These are phyloP conservation scores for Phataginus tetradactyla DNA, from an alignment of 2,797 vertebrate species.

Conservation along the genomic window DNA sequence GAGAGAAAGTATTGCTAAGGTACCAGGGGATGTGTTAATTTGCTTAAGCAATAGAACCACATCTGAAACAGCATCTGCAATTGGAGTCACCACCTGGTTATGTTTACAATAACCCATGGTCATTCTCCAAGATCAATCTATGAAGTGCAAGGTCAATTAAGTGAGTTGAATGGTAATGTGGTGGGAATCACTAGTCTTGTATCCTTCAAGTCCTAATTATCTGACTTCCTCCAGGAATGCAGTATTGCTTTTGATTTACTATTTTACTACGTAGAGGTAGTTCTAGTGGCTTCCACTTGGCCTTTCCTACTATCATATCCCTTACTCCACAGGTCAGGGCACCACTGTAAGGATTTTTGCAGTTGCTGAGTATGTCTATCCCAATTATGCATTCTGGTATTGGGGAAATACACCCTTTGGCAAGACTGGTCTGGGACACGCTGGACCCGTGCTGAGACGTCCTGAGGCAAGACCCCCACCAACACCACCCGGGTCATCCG, in stretches of 20 bases:
- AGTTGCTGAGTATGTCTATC: background rate
- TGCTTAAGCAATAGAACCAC: background rate
- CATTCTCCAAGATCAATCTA: background rate
- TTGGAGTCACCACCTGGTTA: background rate
- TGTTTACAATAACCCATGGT: background rate
- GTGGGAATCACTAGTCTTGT: background rate
- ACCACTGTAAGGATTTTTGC: background rate
- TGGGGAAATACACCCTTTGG: background rate
- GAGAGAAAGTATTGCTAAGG: background rate
- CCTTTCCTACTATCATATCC: background rate
- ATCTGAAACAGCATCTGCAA: background rate
- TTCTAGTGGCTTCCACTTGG: background rate
- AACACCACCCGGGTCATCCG: background rate
- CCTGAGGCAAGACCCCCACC: background rate
- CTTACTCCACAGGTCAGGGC: background rate
- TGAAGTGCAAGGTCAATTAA: background rate
- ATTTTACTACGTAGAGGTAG: background rate
- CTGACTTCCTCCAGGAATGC: background rate
- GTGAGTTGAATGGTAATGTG: background rate
- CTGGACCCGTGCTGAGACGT: background rate
- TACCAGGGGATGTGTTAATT: background rate
- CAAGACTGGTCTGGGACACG: background rate
- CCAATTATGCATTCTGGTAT: background rate
- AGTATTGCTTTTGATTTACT: background rate
- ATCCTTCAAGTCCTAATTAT: background rate